Evolutionary conservation across 2,113 vertebrate species (phyloP).

Genomic region (Prolemur simus): DNA sequence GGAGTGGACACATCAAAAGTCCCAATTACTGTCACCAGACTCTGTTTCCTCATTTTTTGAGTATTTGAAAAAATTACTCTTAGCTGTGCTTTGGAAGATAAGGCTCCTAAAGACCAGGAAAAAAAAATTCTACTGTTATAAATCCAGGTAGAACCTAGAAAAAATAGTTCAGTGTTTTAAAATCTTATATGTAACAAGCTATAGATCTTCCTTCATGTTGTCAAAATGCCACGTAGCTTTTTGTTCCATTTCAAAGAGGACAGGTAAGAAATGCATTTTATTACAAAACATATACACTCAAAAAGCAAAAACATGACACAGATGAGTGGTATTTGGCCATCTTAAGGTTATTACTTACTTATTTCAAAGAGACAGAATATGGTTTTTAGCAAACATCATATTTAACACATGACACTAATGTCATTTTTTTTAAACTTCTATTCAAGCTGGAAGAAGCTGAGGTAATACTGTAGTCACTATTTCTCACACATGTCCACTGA

Average conservation of each 20-base stretch:
- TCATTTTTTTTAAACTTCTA: neutral
- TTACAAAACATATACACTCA: neutral
- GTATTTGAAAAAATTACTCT: conserved; percentile 53
- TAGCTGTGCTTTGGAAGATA: conserved; percentile 46
- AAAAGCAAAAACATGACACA: neutral
- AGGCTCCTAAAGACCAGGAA: neutral
- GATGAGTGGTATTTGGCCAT: neutral
- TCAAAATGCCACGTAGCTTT: neutral
- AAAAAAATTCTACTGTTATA: neutral
- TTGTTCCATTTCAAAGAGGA: neutral
- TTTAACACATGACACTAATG: neutral
- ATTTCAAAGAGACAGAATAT: neutral
- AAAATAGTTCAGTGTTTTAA: neutral
- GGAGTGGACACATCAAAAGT: conserved; percentile 56
- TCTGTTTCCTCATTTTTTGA: conserved; percentile 34
- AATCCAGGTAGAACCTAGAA: neutral
- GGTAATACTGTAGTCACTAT: neutral
- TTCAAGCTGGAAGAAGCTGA: neutral
- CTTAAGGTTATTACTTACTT: neutral
- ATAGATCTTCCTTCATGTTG: neutral
- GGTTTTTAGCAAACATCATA: neutral
- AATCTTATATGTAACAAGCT: neutral
- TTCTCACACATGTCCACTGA: neutral
- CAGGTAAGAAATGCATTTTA: neutral
- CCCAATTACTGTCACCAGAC: conserved; percentile 40